Base-by-base conservation (phyloP, 2,888 invertebrate genomes). In the Scotopteryx bipunctaria region DNA sequence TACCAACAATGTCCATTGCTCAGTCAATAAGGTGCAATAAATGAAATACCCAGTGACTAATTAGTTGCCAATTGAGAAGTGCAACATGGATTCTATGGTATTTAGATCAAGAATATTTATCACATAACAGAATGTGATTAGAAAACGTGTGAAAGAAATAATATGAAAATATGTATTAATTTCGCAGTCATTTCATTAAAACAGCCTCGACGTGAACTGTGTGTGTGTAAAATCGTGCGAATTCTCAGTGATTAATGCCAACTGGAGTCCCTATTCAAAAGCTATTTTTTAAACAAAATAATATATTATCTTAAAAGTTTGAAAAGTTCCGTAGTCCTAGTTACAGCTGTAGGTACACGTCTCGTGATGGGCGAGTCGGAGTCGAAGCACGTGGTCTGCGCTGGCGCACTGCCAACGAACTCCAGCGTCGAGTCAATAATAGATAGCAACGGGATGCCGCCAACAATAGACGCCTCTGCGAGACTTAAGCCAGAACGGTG, bases 341-440 rank as follows among this genome's bases (percentile, higher is more conserved):
- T 69, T 64, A 61, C 62, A 72, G 60, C 61, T 58, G 70, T 63
- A 67, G 68, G 64, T 70, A 79, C 76, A 76, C 71, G 80, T 83
- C 87, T 78, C 87, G 86, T 90, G 90, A 89, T 84, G 78, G 71
- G 67, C 60, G 69, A 78, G 52, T 38, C 37, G 17, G 23, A 47
- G 52, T 38, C 37, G 17, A 15, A 47, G 76, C 89, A 90, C 90
- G 89, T 89, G 90, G 90, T 83, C 67, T 73, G 72, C 73, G 75
- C 81, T 90, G 90, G 90, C 88, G 77, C 77, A 66, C 17, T 61
- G 89, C 90, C 90, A 90, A 86, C 82, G 77, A 87, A 88, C 88
- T 90, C 90, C 89, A 90, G 87, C 86, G 77, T 76, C 77, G 90
- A 88, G 88, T 90, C 90, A 90, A 90, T 90, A 89, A 90, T 90